Conservation (phyloP, 2,888 invertebrate genomes). For the Polydrusus tereticollis region DNA sequence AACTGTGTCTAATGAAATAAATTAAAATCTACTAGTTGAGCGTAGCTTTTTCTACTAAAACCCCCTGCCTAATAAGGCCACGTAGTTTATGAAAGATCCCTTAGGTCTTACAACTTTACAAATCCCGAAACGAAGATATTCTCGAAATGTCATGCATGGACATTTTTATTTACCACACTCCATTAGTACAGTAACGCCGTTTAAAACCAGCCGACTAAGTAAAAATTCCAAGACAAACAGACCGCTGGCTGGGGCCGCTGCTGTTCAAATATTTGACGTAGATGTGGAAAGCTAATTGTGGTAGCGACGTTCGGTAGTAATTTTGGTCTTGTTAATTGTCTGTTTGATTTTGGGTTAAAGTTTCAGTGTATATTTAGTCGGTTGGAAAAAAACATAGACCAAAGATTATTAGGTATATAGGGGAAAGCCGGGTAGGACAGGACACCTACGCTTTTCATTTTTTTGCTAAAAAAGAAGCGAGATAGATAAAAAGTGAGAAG, state of each 20-base stretch:
- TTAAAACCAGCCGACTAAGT: constrained; percentile 10
- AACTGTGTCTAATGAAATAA: too few relatives aligned
- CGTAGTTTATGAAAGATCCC: too few relatives aligned
- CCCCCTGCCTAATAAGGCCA: too few relatives aligned
- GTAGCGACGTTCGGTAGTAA: constrained; percentile 13
- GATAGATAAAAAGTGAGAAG: too few relatives aligned
- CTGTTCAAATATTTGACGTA: constrained; percentile 25
- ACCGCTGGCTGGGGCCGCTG: neutral
- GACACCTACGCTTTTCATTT: too few relatives aligned
- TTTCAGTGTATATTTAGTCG: neutral
- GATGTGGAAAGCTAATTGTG: constrained; percentile 16
- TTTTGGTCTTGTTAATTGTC: neutral
- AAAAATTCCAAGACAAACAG: constrained; percentile 13
- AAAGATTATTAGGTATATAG: too few relatives aligned
- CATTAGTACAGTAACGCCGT: neutral
- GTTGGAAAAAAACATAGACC: neutral
- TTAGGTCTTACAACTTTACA: too few relatives aligned
- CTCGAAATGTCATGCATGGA: neutral
- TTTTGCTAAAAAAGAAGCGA: too few relatives aligned
- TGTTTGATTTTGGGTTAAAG: neutral
- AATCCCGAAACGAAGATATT: too few relatives aligned
- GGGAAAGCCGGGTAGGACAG: too few relatives aligned
- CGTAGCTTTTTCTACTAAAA: too few relatives aligned
- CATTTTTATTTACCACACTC: constrained; percentile 1
- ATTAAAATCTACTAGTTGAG: too few relatives aligned